Evolutionary conservation across 2,113 vertebrate species (phyloP), one percentile per base, ranked within the genome.

Genomic region (Sus scrofa): DNA sequence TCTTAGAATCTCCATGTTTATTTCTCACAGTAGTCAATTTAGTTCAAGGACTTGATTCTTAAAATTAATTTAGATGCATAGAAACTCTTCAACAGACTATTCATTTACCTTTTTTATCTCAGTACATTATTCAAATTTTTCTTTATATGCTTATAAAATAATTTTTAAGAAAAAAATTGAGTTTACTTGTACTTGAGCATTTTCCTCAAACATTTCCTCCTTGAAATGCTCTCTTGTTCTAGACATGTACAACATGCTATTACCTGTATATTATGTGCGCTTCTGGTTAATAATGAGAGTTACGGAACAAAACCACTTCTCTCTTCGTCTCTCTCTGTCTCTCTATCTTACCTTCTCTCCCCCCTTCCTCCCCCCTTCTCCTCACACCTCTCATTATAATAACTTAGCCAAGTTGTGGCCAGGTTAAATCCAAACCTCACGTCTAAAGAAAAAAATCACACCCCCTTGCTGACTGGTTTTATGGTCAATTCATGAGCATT

Each of bases 11-110:
- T 89, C 73, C 54, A 32, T 0, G 11, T 91, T 84, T 90, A 52
- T 90, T 95, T 94, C 30, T 62, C 27, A 79, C 18, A 56, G 44
- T 39, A 63, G 3, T 74, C 32, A 93, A 94, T 91, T 86, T 70
- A 88, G 9, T 77, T 94, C 68, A 91, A 91, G 62, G n/a, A 67
- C 54, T 83, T 94, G 52, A 74, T 63, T 73, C 22, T 94, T 78
- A 81, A 91, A 84, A 87, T 65, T 86, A 84, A 58, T 60, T 71
- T 62, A 89, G 37, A 86, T 78, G 24, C 20, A 32, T 78, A 32
- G 39, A 90, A 94, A 62, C 12, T 85, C 39, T 39, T 8, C 52
- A 88, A 27, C 18, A 52, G 86, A 24, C 75, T 91, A n/a, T 86
- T 87, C 22, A 44, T 50, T 91, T 84, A 68, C 15, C 6, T 74